phyloP scores from a whole-genome alignment of 1,140 invertebrate genomes.

The Drosophila sulfurigaster region DNA sequence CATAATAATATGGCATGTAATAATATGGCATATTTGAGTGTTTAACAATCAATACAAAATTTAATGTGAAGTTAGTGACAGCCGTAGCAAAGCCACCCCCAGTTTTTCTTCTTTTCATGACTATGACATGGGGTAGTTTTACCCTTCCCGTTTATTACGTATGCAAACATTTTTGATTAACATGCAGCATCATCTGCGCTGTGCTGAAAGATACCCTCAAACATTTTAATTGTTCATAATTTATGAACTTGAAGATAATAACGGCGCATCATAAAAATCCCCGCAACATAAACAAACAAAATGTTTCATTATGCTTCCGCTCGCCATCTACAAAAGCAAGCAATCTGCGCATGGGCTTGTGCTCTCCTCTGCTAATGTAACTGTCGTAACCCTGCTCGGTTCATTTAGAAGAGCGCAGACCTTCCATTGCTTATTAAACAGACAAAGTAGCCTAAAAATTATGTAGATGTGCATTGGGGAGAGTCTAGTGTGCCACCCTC shows the following conservation, averaged over 20 bases:
- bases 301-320: constrained; percentile 39
- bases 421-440: too few species aligned
- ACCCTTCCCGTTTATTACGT: constrained; percentile 31
- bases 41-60: constrained; percentile 1
- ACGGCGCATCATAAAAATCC: constrained; percentile 41
- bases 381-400: too few species aligned
- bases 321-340: constrained; percentile 19
- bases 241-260: constrained; percentile 45
- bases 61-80: not conserved
- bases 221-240: constrained; percentile 54
- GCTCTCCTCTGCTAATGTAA: too few species aligned
- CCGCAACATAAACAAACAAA: constrained; percentile 51
- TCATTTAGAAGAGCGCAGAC: too few species aligned
- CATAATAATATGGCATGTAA: too few species aligned
- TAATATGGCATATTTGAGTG: too few species aligned
- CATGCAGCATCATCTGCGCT: not conserved
- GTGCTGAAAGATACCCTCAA: not conserved
- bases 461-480: too few species aligned
- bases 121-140: not conserved
- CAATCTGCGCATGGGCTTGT: constrained; percentile 35
- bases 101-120: constrained; percentile 1
- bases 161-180: constrained; percentile 52
- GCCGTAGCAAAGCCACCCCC: not conserved
- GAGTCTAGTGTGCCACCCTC: too few species aligned
- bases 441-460: too few species aligned